These are phyloP conservation scores for Actenoides hombroni DNA, from an alignment of 2,113 vertebrate species.

Conservation along the genomic window DNA sequence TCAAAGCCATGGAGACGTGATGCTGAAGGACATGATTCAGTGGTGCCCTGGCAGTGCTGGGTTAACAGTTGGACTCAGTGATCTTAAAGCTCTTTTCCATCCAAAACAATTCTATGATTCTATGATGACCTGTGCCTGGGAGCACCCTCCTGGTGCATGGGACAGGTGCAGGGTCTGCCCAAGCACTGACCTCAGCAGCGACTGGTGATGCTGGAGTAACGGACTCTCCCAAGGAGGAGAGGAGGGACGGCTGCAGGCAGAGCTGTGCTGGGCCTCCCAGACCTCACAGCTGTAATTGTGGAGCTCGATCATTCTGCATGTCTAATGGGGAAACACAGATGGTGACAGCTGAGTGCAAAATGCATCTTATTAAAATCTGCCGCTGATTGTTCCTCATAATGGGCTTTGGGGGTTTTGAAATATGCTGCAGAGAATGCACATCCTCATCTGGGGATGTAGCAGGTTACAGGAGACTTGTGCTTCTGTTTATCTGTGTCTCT, in stretches of 20 bases:
- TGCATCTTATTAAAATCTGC: slow-evolving; percentile 66
- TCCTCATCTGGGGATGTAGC: background rate
- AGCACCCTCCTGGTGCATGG: background rate
- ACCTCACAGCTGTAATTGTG: slow-evolving; percentile 52
- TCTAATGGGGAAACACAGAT: slow-evolving; percentile 68
- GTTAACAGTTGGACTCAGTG: too few relatives aligned
- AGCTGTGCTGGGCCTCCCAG: background rate
- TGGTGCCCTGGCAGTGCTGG: too few relatives aligned
- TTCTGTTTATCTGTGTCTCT: background rate
- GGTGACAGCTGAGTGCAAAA: slow-evolving; percentile 65
- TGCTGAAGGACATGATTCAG: too few relatives aligned
- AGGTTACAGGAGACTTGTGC: background rate
- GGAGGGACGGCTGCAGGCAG: background rate
- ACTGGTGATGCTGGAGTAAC: background rate
- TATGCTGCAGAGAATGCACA: background rate
- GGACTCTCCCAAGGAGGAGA: background rate
- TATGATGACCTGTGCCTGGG: background rate
- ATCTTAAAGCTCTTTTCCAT: too few relatives aligned
- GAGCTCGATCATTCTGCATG: slow-evolving; percentile 57
- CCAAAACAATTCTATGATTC: too few relatives aligned
- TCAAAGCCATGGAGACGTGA: too few relatives aligned
- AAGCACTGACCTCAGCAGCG: background rate
- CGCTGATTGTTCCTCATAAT: slow-evolving; percentile 64
- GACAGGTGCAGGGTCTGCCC: accelerated
- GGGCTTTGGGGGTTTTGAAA: slow-evolving; percentile 39